Evolutionary conservation across 2,113 vertebrate species (phyloP), one percentile per base, ranked within the genome.

Genomic region (Hippocampus mohnikei): DNA sequence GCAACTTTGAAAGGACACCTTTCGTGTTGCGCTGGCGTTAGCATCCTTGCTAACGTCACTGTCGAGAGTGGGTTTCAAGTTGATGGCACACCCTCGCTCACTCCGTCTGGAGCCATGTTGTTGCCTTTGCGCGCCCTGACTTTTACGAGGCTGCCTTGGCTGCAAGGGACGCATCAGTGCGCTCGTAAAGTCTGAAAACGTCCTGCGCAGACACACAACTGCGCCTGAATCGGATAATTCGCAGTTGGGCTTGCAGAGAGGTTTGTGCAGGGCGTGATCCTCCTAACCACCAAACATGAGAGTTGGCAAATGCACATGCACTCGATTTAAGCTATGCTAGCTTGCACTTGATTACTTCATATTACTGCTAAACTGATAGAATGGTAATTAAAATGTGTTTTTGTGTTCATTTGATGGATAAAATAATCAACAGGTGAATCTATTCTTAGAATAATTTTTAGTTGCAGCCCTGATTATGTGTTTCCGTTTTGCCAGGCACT

Each of bases 91-190:
- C 23, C 12, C 55, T 27, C 76, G 72, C 64, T 78, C 83, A 81
- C 79, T 68, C 68, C 61, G 83, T 83, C 76, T 75, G 59, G 85
- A n/a, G 56, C 67, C 25, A 74, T 78, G 69, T 56, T 72, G 75
- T 79, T 79, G 66, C 78, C 33, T 82, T 56, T 84, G 79, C 85
- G 77, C 85, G 79, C 79, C 12, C 63, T 1, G 7, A 1, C 5
- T 65, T 90, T 90, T 88, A 91, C 89, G 86, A 80, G 83, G 69
- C 82, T 74, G 67, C 27, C 88, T 89, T 87, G 70, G 80, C 78
- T 62, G 82, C 79, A 78, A 80, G 72, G 53, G 85, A 82, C 86
- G 86, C 67, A 59, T 86, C 71, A 81, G 84, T 72, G 75, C 70
- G 56, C 72, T 83, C 72, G 70, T 86, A 88, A 88, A 88, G 87